These are phyloP conservation scores for Cherax destructor DNA, from an alignment of 1,140 invertebrate species.

Conservation along the genomic window DNA sequence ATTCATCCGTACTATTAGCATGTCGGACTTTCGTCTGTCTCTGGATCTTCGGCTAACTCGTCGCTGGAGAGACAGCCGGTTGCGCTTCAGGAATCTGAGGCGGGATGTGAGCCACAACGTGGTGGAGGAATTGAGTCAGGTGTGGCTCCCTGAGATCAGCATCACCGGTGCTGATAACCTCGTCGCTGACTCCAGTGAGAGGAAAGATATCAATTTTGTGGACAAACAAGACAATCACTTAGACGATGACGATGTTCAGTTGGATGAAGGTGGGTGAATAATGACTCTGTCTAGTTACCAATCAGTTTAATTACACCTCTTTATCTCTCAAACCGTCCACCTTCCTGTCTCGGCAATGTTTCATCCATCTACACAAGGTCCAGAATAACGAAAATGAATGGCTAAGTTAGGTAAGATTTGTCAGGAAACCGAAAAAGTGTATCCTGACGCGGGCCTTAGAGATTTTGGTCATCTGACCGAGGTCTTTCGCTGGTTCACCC, in stretches of 20 bases:
- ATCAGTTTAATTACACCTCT: too few species aligned
- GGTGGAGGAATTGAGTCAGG: conserved; percentile 20
- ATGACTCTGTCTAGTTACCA: neutral
- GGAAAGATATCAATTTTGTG: conserved; percentile 28
- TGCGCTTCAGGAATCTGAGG: conserved; percentile 12
- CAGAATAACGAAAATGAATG: too few species aligned
- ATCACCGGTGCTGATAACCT: conserved; percentile 26
- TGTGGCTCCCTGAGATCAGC: conserved; percentile 35
- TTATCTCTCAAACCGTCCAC: too few species aligned
- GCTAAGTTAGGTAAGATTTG: too few species aligned
- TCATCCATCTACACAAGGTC: too few species aligned
- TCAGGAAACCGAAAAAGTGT: too few species aligned
- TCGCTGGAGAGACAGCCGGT: conserved; percentile 11
- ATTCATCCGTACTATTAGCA: conserved; percentile 4
- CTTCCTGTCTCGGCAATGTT: too few species aligned
- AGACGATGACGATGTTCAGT: neutral
- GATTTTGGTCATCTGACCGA: too few species aligned
- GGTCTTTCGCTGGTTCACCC: too few species aligned
- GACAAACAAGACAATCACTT: neutral
- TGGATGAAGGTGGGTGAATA: conserved; percentile 19
- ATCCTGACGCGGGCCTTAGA: too few species aligned
- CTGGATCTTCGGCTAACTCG: conserved; percentile 14
- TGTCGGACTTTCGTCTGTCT: neutral
- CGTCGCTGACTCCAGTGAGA: neutral
- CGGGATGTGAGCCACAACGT: neutral